Conservation (phyloP, 2,113 vertebrate genomes). For the Apteryx mantelli region DNA sequence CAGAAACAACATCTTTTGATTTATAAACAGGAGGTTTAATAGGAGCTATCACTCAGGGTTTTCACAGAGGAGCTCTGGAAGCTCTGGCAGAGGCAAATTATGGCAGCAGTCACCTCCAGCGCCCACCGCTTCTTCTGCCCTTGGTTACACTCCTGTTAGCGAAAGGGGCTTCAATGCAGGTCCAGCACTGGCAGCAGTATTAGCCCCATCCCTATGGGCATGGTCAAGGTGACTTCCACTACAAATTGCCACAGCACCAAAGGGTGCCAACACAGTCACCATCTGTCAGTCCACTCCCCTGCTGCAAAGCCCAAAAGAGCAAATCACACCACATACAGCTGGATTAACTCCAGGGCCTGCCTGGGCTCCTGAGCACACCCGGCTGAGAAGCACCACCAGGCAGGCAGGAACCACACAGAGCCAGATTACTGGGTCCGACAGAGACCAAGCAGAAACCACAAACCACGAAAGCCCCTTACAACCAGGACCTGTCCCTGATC, state of each 20-base stretch:
- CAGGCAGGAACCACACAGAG: not conserved
- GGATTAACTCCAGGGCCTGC: not conserved
- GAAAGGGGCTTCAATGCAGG: not conserved
- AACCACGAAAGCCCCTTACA: not conserved
- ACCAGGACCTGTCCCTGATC: not conserved
- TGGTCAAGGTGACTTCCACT: not conserved
- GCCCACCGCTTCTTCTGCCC: not conserved
- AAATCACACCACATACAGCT: not conserved
- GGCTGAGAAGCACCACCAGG: no score
- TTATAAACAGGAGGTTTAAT: not conserved
- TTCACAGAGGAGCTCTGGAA: not conserved
- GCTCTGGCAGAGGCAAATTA: not conserved
- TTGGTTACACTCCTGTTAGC: accelerated
- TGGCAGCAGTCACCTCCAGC: not conserved
- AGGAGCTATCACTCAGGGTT: not conserved
- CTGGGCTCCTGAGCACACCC: not conserved
- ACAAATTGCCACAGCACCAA: not conserved
- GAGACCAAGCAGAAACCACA: not conserved
- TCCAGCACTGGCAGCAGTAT: not conserved
- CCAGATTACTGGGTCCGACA: no score
- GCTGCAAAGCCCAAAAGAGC: not conserved
- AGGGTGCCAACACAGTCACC: not conserved
- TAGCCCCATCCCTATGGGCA: not conserved
- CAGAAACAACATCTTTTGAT: not conserved
- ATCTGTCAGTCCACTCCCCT: not conserved